Conservation (phyloP, 2,797 vertebrate species). For the Limnodromus scolopaceus region DNA sequence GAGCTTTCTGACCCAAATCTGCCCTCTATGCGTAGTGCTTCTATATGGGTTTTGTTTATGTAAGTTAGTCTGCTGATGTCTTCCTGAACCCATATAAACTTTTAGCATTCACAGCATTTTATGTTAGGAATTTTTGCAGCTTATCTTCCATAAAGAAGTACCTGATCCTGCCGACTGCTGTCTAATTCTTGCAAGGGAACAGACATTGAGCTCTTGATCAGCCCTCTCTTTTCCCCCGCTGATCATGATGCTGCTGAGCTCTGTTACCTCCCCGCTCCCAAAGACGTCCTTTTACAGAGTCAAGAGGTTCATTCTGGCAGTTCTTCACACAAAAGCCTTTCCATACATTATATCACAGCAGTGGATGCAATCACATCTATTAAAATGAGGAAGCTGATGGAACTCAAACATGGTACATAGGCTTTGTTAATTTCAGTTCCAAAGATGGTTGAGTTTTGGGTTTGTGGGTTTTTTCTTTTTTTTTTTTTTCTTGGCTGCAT, state of each 20-base stretch:
- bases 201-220: background rate
- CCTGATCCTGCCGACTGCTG: background rate
- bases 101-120: background rate
- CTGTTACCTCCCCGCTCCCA: background rate
- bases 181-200: background rate
- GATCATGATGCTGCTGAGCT: background rate
- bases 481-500: background rate
- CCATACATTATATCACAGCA: background rate
- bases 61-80: background rate
- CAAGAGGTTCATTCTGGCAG: fast-evolving
- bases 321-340: background rate
- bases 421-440: background rate
- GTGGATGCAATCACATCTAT: background rate
- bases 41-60: background rate
- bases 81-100: background rate
- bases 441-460: background rate
- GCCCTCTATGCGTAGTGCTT: background rate
- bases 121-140: background rate
- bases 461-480: background rate
- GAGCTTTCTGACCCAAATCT: background rate
- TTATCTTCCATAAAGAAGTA: background rate
- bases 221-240: background rate
- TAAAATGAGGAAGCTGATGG: background rate
- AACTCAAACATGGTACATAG: background rate
- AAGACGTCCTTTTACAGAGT: background rate